Conservation (phyloP, 1,140 invertebrate species). For the Scaptomyza graminum region DNA sequence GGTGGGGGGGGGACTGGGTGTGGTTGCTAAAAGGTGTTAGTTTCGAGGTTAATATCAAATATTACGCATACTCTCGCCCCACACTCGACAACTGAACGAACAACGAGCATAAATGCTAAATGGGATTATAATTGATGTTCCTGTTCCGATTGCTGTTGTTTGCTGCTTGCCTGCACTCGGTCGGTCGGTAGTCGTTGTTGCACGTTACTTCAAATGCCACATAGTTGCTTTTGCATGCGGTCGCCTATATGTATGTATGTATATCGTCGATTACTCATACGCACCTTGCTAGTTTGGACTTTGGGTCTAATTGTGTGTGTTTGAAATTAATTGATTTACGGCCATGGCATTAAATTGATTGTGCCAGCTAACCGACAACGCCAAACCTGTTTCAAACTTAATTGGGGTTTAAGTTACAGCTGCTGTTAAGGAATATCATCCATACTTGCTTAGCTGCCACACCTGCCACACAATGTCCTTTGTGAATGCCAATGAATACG, state of each 20-base stretch:
- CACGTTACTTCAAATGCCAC: conserved; percentile 49
- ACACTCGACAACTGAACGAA: conserved; percentile 5
- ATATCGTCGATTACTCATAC: conserved; percentile 53
- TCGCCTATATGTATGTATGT: no score
- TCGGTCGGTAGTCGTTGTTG: background rate
- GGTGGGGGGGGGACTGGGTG: no score
- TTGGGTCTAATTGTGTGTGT: conserved; percentile 65
- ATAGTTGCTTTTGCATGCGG: conserved; percentile 61
- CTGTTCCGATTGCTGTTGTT: conserved; percentile 6
- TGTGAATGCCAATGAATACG: conserved; percentile 50
- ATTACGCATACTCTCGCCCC: conserved; percentile 39
- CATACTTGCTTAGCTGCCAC: no score
- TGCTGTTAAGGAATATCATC: background rate
- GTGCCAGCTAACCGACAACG: background rate
- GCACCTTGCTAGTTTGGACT: conserved; percentile 37
- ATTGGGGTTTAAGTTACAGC: conserved; percentile 46
- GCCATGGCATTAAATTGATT: conserved; percentile 41
- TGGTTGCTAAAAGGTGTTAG: background rate
- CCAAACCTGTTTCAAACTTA: conserved; percentile 14
- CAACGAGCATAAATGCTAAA: conserved; percentile 18
- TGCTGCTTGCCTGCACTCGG: background rate
- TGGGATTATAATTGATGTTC: conserved; percentile 39
- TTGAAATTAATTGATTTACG: conserved; percentile 77
- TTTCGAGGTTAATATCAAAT: conserved; percentile 10
- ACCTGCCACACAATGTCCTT: background rate